These are phyloP conservation scores for Ferdinandea cuprea DNA, from an alignment of 2,888 invertebrate genomes.

Conservation along the genomic window DNA sequence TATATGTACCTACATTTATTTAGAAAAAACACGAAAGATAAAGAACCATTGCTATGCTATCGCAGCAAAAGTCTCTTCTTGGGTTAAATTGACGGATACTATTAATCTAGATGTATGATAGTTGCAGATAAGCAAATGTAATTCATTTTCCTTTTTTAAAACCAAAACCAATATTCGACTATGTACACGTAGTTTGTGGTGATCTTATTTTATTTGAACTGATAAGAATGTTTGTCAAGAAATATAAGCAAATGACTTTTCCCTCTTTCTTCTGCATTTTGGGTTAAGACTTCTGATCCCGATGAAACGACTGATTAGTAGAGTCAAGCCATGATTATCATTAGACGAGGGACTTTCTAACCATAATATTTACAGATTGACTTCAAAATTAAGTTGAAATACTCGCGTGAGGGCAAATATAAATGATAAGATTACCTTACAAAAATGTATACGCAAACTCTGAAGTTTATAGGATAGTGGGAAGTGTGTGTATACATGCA, in stretches of 20 bases:
- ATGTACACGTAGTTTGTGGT: slow-evolving; percentile 29
- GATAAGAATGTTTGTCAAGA: slow-evolving; percentile 63
- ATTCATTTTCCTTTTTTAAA: slow-evolving; percentile 52
- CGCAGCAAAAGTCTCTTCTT: slow-evolving; percentile 67
- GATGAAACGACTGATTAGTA: slow-evolving; percentile 68
- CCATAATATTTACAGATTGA: slow-evolving; percentile 60
- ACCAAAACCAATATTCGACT: slow-evolving; percentile 48
- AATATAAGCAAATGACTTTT: slow-evolving; percentile 15
- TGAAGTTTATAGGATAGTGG: neutral
- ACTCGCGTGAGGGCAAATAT: slow-evolving; percentile 24
- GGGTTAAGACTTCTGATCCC: slow-evolving; percentile 68
- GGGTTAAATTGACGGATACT: slow-evolving; percentile 70
- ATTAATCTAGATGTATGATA: slow-evolving; percentile 71
- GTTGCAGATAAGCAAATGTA: slow-evolving; percentile 66
- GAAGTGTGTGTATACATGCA: no score
- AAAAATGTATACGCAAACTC: neutral
- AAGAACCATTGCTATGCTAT: slow-evolving; percentile 45
- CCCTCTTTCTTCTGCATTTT: slow-evolving; percentile 31
- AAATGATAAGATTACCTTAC: slow-evolving; percentile 18
- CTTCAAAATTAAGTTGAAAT: slow-evolving; percentile 50
- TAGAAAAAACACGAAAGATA: no score
- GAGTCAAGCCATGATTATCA: slow-evolving; percentile 8
- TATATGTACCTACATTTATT: no score
- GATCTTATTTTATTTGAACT: slow-evolving; percentile 67
- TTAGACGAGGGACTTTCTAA: slow-evolving; percentile 31